Conservation (phyloP, 2,888 invertebrate genomes). For the Hydrotaea diabolus region DNA sequence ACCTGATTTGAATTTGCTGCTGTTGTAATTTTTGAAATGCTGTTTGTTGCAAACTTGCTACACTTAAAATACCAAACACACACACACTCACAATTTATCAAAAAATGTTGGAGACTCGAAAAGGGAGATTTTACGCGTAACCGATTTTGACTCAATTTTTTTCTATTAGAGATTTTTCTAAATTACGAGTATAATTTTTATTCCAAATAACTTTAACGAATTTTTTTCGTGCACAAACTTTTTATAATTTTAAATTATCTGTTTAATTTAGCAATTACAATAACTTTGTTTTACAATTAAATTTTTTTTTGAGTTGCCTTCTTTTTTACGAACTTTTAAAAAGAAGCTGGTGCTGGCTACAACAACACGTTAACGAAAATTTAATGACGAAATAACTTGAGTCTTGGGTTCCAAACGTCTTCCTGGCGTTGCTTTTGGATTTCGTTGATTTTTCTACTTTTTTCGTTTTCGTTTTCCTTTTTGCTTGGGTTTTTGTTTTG, state of each 20-base stretch:
- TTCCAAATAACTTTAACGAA: no score
- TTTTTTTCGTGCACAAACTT: not conserved
- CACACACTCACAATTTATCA: no score
- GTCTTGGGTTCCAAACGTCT: slow-evolving; percentile 16
- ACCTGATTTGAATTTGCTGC: slow-evolving; percentile 1
- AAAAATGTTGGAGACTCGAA: no score
- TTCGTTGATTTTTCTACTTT: not conserved
- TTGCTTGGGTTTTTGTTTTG: not conserved
- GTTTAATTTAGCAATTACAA: slow-evolving; percentile 4
- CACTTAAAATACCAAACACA: not conserved
- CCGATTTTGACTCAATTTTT: no score
- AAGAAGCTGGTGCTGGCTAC: not conserved
- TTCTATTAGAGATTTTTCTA: no score
- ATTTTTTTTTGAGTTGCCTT: not conserved
- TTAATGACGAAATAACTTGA: slow-evolving; percentile 11
- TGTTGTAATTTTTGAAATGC: slow-evolving; percentile 1
- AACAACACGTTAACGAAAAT: slow-evolving; percentile 13
- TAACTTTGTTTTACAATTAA: no score
- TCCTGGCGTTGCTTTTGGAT: not conserved
- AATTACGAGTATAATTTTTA: no score
- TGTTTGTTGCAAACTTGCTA: not conserved
- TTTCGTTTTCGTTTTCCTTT: not conserved
- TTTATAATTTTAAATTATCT: slow-evolving; percentile 2
- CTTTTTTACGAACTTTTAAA: not conserved
- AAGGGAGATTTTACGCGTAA: no score